Percentiles rank a stretch among this genome's conserved stretches.
Evolutionary conservation across 2,888 invertebrate species (phyloP).

Genomic region (Hofmannophila pseudospretella): DNA sequence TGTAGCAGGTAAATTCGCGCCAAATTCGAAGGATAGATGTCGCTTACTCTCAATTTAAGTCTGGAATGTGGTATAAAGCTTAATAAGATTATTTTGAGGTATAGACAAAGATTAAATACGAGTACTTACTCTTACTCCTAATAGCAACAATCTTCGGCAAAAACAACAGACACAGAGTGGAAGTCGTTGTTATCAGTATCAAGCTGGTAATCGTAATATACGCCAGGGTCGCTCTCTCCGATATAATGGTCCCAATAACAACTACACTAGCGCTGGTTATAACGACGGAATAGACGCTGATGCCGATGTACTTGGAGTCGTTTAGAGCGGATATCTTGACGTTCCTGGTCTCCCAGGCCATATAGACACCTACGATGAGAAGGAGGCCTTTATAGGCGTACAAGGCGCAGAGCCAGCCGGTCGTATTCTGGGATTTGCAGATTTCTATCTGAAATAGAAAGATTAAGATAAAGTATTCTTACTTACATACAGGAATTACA

Average conservation of each 20-base stretch:
- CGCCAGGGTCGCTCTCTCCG: slow-evolving; percentile 87
- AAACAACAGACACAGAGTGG: slow-evolving; percentile 90
- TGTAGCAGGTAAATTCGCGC: too few species aligned
- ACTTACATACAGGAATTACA: neutral
- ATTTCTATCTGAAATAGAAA: slow-evolving; percentile 87
- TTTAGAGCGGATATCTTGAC: slow-evolving; percentile 95
- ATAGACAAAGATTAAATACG: too few species aligned
- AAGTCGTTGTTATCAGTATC: slow-evolving; percentile 91
- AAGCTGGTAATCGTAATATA: slow-evolving; percentile 90
- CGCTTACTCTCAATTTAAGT: too few species aligned
- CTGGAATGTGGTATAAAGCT: too few species aligned
- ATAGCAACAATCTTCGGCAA: slow-evolving; percentile 90
- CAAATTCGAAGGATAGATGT: too few species aligned
- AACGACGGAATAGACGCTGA: slow-evolving; percentile 94
- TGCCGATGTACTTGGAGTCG: slow-evolving; percentile 95
- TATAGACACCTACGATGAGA: slow-evolving; percentile 92
- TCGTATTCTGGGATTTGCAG: slow-evolving; percentile 91
- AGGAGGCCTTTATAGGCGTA: slow-evolving; percentile 94
- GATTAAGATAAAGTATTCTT: neutral
- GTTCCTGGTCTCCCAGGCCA: slow-evolving; percentile 97
- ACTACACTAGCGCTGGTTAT: slow-evolving; percentile 92
- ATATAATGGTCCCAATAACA: slow-evolving; percentile 91
- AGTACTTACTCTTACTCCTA: slow-evolving; percentile 77
- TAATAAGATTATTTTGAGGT: too few species aligned
- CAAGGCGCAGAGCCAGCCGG: slow-evolving; percentile 92